phyloP scores from a whole-genome alignment of 1,140 invertebrate genomes.

The Lepidurus couesii region DNA sequence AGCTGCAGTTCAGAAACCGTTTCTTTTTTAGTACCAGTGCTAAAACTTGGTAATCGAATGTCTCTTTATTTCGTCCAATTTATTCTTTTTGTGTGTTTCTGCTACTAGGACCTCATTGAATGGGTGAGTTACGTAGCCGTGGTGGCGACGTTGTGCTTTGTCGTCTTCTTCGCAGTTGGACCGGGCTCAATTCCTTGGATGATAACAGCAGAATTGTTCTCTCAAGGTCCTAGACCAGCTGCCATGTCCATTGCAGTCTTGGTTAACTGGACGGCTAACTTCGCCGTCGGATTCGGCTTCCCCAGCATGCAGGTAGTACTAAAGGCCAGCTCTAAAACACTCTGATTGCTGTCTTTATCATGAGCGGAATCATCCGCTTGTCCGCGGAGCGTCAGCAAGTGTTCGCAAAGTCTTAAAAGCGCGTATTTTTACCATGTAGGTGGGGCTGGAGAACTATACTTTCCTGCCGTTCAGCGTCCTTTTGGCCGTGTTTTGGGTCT shows the following conservation, averaged over 20 bases:
- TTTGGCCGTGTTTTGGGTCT: slow-evolving; percentile 92
- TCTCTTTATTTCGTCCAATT: too few species aligned
- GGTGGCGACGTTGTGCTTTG: slow-evolving; percentile 85
- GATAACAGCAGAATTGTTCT: slow-evolving; percentile 97
- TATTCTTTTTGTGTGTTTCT: not conserved
- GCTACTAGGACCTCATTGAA: slow-evolving; percentile 86
- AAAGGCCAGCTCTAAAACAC: not conserved
- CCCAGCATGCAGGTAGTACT: slow-evolving; percentile 41
- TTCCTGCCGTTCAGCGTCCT: slow-evolving; percentile 96
- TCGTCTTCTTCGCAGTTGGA: slow-evolving; percentile 94
- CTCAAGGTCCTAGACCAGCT: slow-evolving; percentile 89
- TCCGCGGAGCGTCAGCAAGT: not conserved
- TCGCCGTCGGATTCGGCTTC: slow-evolving; percentile 92
- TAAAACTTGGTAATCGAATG: too few species aligned
- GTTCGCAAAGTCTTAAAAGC: not conserved
- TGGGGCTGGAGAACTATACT: slow-evolving; percentile 83
- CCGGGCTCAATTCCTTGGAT: slow-evolving; percentile 98
- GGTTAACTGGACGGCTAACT: slow-evolving; percentile 98
- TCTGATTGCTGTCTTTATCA: not conserved
- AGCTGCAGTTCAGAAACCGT: too few species aligned
- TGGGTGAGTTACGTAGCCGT: slow-evolving; percentile 96
- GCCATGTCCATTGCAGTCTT: slow-evolving; percentile 97
- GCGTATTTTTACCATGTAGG: slow-evolving; percentile 56
- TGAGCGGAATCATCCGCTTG: not conserved
- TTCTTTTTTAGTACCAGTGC: too few species aligned